Percentiles rank a stretch among this genome's conserved stretches.
phyloP scores from a whole-genome alignment of 2,113 vertebrate species.

The Corvus cornix region DNA sequence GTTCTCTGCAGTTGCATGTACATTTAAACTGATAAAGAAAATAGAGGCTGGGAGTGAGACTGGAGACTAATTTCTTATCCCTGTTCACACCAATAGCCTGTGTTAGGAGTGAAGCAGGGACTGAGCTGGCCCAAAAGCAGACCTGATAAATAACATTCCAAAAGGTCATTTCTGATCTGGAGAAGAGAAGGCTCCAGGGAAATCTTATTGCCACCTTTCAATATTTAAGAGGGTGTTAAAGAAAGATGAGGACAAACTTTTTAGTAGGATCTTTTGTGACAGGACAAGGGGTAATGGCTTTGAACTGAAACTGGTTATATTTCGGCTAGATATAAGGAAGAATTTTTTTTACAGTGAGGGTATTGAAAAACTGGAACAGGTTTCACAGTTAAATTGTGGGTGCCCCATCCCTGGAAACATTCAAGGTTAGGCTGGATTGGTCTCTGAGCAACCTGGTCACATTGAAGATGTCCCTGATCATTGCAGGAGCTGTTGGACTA shows the following conservation, averaged over 20 bases:
- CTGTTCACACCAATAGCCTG: background rate
- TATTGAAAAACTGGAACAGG: background rate
- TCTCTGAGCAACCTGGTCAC: background rate
- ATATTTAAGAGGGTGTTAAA: background rate
- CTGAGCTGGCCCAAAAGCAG: background rate
- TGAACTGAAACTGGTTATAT: background rate
- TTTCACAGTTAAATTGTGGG: background rate
- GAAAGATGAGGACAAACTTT: background rate
- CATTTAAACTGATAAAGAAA: background rate
- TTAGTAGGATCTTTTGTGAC: background rate
- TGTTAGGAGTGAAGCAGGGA: background rate
- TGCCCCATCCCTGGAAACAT: background rate
- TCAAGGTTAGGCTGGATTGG: background rate
- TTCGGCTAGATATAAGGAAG: background rate
- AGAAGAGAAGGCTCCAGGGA: background rate
- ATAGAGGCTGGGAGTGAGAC: background rate
- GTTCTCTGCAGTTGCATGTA: background rate
- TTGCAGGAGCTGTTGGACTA: background rate
- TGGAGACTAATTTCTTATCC: background rate
- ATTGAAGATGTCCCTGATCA: background rate
- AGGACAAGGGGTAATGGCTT: background rate
- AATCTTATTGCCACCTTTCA: background rate
- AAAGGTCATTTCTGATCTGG: background rate
- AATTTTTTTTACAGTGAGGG: accelerated
- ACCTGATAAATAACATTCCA: background rate